Percentiles rank a stretch among this genome's conserved stretches.
These are phyloP conservation scores for Drepana falcataria DNA, from an alignment of 2,888 invertebrate species.

Conservation along the genomic window DNA sequence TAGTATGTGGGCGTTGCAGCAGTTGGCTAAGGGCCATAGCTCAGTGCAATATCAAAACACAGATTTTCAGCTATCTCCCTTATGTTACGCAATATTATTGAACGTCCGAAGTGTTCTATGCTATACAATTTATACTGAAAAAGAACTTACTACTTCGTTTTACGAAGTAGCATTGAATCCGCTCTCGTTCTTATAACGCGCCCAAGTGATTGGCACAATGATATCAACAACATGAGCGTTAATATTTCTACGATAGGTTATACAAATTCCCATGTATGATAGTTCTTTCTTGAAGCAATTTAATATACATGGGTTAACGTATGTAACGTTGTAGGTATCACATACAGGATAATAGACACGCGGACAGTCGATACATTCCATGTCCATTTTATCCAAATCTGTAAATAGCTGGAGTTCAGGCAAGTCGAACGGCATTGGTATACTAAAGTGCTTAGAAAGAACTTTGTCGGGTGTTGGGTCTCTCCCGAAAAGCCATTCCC, in stretches of 20 bases:
- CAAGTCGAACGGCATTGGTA: background rate
- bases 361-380: slow-evolving; percentile 25
- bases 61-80: too few species aligned
- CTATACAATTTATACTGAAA: too few species aligned
- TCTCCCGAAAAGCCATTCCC: background rate
- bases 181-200: background rate
- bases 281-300: slow-evolving; percentile 16
- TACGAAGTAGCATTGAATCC: background rate
- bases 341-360: slow-evolving; percentile 36
- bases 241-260: slow-evolving; percentile 25
- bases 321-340: slow-evolving; percentile 21
- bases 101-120: too few species aligned
- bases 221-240: background rate
- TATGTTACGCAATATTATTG: too few species aligned
- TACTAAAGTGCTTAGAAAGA: background rate
- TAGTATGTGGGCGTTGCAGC: too few species aligned
- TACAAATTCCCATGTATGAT: slow-evolving; percentile 24
- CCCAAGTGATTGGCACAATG: slow-evolving; percentile 11
- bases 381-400: slow-evolving; percentile 12
- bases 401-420: slow-evolving; percentile 14
- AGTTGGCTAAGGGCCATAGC: too few species aligned
- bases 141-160: too few species aligned
- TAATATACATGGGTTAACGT: slow-evolving; percentile 34
- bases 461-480: background rate
- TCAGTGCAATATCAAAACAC: too few species aligned